Evolutionary conservation across 2,113 vertebrate genomes (phyloP).

Genomic region (Notarius quadriscutis): DNA sequence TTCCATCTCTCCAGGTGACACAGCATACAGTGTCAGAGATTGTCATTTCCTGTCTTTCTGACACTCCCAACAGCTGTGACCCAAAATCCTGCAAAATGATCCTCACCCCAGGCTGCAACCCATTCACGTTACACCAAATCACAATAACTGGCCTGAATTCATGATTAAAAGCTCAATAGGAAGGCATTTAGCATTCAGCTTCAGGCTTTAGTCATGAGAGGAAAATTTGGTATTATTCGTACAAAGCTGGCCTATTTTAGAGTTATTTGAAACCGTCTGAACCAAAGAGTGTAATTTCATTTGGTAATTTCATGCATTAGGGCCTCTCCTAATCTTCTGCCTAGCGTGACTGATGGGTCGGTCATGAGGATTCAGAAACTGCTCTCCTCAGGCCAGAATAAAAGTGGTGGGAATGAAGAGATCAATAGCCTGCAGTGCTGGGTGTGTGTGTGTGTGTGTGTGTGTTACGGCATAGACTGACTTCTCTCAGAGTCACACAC

Average conservation of each 20-base stretch:
- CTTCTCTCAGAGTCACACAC: not conserved
- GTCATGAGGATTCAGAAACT: slow-evolving; percentile 5
- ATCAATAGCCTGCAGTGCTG: slow-evolving; percentile 18
- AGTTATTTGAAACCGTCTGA: slow-evolving; percentile 22
- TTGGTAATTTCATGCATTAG: slow-evolving; percentile 35
- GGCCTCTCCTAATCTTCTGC: slow-evolving; percentile 8
- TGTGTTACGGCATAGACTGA: not conserved
- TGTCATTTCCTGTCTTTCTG: slow-evolving; percentile 29
- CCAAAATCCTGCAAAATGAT: slow-evolving; percentile 4
- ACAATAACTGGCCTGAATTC: not conserved
- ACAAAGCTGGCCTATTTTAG: slow-evolving; percentile 19
- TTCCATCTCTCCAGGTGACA: slow-evolving; percentile 14
- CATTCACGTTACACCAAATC: not conserved
- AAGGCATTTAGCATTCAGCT: not conserved
- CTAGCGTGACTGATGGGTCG: slow-evolving; percentile 24
- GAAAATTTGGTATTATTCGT: slow-evolving; percentile 17
- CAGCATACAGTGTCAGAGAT: slow-evolving; percentile 13
- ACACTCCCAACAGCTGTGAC: slow-evolving; percentile 27
- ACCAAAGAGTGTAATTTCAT: slow-evolving; percentile 31
- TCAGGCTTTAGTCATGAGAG: not conserved
- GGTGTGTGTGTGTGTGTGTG: not conserved
- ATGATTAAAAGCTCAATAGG: slow-evolving; percentile 14
- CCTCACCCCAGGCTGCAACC: not conserved
- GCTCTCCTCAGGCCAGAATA: slow-evolving; percentile 9
- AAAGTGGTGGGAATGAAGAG: not conserved